Percentiles rank a stretch among this genome's conserved stretches.
These are phyloP conservation scores for Ctenosaura bakeri DNA, from an alignment of 2,797 vertebrate genomes.

Conservation along the genomic window DNA sequence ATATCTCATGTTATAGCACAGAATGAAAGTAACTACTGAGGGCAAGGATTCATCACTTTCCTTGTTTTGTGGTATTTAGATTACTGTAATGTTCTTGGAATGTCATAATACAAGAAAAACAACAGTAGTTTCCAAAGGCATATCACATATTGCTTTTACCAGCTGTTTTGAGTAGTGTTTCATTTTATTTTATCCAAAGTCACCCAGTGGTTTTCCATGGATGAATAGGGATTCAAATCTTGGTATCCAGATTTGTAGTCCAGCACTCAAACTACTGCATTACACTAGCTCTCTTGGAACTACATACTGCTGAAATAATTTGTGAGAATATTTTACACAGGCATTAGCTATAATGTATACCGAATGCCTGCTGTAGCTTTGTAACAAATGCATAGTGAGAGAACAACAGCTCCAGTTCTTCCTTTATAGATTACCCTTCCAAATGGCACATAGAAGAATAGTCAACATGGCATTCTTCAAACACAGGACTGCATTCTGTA, in stretches of 20 bases:
- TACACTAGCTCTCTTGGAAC: not conserved
- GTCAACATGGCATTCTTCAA: not conserved
- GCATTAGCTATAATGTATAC: not conserved
- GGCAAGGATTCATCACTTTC: not conserved
- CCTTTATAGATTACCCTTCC: not conserved
- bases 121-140: not conserved
- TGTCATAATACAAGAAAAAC: not conserved
- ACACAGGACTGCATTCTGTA: not conserved
- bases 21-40: not conserved
- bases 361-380: not conserved
- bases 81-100: not conserved
- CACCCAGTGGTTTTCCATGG: too few relatives aligned
- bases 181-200: not conserved
- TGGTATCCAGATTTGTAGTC: too few relatives aligned
- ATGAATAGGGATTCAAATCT: too few relatives aligned
- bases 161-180: not conserved
- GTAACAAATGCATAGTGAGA: not conserved
- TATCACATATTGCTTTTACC: not conserved
- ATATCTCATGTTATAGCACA: not conserved
- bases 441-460: not conserved
- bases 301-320: not conserved
- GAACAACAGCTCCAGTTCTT: not conserved
- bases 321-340: not conserved
- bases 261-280: too few relatives aligned
- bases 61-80: not conserved